Evolutionary conservation across 2,888 invertebrate genomes (phyloP).

Genomic region (Podotricha telesiphe): DNA sequence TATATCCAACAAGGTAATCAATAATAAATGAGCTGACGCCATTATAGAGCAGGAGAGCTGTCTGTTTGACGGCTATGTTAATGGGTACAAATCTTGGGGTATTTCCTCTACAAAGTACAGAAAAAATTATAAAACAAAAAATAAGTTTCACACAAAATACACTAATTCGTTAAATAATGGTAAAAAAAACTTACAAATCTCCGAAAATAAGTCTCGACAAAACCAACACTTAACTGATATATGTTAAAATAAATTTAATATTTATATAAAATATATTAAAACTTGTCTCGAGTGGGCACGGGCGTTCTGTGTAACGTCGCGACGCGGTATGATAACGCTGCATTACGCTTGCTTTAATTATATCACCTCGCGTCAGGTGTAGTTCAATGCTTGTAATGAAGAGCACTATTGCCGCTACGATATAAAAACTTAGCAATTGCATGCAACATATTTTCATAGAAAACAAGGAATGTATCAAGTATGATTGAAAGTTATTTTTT

Average conservation of each 20-base stretch:
- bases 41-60: neutral
- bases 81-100: no score
- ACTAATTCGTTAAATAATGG: neutral
- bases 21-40: neutral
- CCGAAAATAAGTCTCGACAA: slow-evolving; percentile 1
- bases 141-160: no score
- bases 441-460: neutral
- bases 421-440: neutral
- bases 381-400: slow-evolving; percentile 7
- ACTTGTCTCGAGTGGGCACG: no score
- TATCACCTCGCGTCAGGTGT: slow-evolving; percentile 41
- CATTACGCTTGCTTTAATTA: slow-evolving; percentile 43
- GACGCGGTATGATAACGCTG: slow-evolving; percentile 65
- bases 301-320: slow-evolving; percentile 54
- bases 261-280: neutral
- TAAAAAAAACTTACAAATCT: slow-evolving; percentile 2
- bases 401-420: neutral
- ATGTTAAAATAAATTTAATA: neutral
- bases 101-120: no score
- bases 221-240: slow-evolving; percentile 21
- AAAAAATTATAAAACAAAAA: no score
- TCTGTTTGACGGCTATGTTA: no score
- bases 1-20: neutral
- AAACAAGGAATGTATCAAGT: neutral
- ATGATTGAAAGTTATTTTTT: no score